phyloP scores from a whole-genome alignment of 2,797 vertebrate species.

The Anguilla anguilla region DNA sequence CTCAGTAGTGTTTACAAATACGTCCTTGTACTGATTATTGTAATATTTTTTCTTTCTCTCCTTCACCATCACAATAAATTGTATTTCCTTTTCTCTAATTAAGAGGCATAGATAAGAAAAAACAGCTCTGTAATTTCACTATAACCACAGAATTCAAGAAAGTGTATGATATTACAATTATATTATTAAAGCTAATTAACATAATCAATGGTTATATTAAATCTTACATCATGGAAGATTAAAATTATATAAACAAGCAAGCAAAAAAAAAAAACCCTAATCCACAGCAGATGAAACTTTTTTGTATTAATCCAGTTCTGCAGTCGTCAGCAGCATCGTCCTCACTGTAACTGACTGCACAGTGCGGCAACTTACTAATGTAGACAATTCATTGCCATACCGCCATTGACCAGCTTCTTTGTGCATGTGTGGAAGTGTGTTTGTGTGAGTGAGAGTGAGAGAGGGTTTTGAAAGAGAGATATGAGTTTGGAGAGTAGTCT shows the following conservation, averaged over 20 bases:
- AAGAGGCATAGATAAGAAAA: too few species aligned
- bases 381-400: not conserved
- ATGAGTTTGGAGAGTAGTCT: not conserved
- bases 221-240: not conserved
- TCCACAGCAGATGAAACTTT: not conserved
- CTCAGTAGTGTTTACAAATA: not conserved
- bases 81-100: not conserved
- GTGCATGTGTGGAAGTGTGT: not conserved
- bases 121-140: too few species aligned
- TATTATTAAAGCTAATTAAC: too few species aligned
- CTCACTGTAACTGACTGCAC: not conserved
- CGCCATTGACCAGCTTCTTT: not conserved
- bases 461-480: not conserved
- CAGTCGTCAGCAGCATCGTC: not conserved
- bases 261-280: not conserved
- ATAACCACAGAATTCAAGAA: too few species aligned
- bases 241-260: not conserved
- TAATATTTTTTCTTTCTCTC: not conserved
- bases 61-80: not conserved
- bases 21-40: not conserved
- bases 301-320: too few species aligned
- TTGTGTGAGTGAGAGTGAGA: not conserved
- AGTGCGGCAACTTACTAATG: not conserved
- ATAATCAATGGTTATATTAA: too few species aligned
- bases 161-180: too few species aligned